These are phyloP conservation scores for Heliconius hortense DNA, from an alignment of 2,888 invertebrate species.

Conservation along the genomic window DNA sequence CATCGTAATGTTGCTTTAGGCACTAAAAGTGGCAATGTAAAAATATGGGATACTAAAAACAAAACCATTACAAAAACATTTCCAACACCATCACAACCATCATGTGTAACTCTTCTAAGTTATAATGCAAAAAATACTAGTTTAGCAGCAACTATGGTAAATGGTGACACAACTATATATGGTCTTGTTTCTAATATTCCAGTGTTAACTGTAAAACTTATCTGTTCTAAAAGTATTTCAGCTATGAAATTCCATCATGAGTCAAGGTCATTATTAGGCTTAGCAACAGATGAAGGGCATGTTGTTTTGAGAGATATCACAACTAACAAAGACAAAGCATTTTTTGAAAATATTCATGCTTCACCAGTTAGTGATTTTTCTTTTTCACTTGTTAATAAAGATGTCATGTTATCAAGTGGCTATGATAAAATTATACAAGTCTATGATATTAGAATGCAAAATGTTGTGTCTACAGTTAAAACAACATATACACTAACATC, in stretches of 20 bases:
- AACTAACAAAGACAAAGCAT: conserved; percentile 73
- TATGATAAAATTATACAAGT: conserved; percentile 81
- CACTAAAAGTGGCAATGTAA: conserved; percentile 71
- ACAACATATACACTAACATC: conserved; percentile 69
- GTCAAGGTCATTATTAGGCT: conserved; percentile 67
- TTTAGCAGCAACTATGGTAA: conserved; percentile 73
- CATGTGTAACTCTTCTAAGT: conserved; percentile 68
- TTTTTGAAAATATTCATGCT: conserved; percentile 78
- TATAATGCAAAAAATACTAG: conserved; percentile 76
- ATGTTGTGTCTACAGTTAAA: conserved; percentile 69
- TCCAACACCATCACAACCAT: conserved; percentile 66
- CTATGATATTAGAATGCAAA: conserved; percentile 78
- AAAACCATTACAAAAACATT: conserved; percentile 75
- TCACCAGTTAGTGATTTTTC: conserved; percentile 82
- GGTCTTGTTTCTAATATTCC: conserved; percentile 78
- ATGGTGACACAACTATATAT: conserved; percentile 77
- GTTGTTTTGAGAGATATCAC: conserved; percentile 71
- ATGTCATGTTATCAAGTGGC: conserved; percentile 80
- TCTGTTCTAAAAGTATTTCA: conserved; percentile 71
- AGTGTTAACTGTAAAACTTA: conserved; percentile 67
- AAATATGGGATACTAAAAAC: conserved; percentile 78
- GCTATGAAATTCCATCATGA: conserved; percentile 78
- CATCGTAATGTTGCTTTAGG: conserved; percentile 75
- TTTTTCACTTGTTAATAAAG: conserved; percentile 80
- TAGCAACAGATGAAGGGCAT: conserved; percentile 80